Percentiles rank a stretch among this genome's conserved stretches.
phyloP scores from a whole-genome alignment of 2,113 vertebrate genomes.

The Colius striatus region DNA sequence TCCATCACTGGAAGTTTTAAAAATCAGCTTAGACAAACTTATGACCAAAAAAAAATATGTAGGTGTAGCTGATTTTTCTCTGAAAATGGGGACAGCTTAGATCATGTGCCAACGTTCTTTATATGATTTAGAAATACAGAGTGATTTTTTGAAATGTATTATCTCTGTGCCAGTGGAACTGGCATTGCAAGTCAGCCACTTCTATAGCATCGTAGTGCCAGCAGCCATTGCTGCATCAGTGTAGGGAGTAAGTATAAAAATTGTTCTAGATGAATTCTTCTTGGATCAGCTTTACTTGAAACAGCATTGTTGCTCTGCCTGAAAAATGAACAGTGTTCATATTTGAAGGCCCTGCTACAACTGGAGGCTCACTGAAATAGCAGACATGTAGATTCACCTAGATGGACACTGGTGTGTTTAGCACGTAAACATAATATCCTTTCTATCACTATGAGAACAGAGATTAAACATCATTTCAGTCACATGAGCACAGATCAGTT shows the following conservation, averaged over 20 bases:
- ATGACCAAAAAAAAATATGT: rapidly evolving
- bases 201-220: background rate
- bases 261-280: background rate
- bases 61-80: background rate
- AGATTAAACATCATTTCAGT: background rate
- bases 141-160: background rate
- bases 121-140: background rate
- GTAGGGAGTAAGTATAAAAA: background rate
- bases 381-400: background rate
- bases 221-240: background rate
- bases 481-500: background rate
- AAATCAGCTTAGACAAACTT: background rate
- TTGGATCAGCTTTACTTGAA: background rate
- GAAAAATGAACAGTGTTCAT: background rate
- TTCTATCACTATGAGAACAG: background rate
- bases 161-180: background rate
- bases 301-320: background rate
- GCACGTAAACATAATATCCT: background rate
- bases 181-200: background rate
- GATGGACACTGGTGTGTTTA: background rate
- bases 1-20: background rate
- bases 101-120: background rate
- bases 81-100: background rate
- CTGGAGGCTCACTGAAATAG: background rate
- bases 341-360: background rate